Evolutionary conservation across 1,140 invertebrate species (phyloP).

Genomic region (Bursaphelenchus mucronatus): DNA sequence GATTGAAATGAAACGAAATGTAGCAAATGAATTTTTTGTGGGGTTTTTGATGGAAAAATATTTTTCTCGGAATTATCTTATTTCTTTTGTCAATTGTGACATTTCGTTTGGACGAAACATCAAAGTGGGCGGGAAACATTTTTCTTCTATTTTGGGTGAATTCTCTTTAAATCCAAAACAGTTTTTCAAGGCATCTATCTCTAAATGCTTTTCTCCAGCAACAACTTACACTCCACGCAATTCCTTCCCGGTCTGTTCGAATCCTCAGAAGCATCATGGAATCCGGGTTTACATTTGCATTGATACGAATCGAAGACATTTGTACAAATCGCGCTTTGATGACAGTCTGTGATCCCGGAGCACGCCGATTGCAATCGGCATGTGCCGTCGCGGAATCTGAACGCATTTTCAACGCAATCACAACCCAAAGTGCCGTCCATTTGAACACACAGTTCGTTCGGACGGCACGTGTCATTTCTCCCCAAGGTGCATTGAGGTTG

Average conservation of each 20-base stretch:
- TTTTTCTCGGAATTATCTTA: too few species aligned
- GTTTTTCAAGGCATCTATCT: too few species aligned
- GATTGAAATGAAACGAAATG: too few species aligned
- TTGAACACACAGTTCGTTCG: slow-evolving; percentile 49
- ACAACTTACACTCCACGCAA: slow-evolving; percentile 55
- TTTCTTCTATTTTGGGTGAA: too few species aligned
- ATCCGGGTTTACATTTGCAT: slow-evolving; percentile 56
- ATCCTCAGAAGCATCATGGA: slow-evolving; percentile 54
- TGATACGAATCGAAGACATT: slow-evolving; percentile 58
- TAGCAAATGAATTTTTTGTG: too few species aligned
- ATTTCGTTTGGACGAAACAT: too few species aligned
- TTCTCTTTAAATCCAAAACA: too few species aligned
- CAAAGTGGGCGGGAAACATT: too few species aligned
- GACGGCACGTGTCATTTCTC: slow-evolving; percentile 24
- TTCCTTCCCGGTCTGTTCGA: slow-evolving; percentile 49
- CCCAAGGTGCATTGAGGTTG: slow-evolving; percentile 30
- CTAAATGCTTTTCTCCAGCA: neutral
- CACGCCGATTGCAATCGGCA: slow-evolving; percentile 36
- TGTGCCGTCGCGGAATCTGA: slow-evolving; percentile 51
- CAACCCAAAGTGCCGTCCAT: slow-evolving; percentile 33
- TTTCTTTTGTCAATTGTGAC: too few species aligned
- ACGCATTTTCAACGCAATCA: slow-evolving; percentile 45
- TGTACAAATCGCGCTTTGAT: slow-evolving; percentile 46
- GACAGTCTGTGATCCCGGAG: slow-evolving; percentile 40
- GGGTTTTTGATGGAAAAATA: too few species aligned